Evolutionary conservation across 2,888 invertebrate genomes (phyloP).

Genomic region (Xanthostigma xanthostigma): DNA sequence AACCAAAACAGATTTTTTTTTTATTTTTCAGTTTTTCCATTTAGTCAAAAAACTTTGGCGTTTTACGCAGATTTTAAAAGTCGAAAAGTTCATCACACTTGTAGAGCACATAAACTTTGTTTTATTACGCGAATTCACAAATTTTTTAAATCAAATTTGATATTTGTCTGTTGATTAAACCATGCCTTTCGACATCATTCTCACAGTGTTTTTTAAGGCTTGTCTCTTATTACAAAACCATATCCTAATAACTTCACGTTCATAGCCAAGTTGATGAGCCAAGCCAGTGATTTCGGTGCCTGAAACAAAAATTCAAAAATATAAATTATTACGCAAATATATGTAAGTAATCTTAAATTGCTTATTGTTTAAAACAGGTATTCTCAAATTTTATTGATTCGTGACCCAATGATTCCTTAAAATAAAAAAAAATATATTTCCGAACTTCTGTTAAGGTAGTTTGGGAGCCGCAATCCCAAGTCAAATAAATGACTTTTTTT

Average conservation of each 20-base stretch:
- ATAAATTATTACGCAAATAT: conserved; percentile 9
- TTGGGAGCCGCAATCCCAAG: no score
- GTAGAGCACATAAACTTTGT: conserved; percentile 15
- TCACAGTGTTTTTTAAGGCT: conserved; percentile 92
- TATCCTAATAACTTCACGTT: conserved; percentile 93
- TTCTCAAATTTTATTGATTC: background rate
- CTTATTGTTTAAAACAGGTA: conserved; percentile 3
- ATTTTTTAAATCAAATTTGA: conserved; percentile 8
- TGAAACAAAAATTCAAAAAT: conserved; percentile 28
- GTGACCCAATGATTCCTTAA: no score
- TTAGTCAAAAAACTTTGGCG: conserved; percentile 11
- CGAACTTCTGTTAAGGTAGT: no score
- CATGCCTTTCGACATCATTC: conserved; percentile 84
- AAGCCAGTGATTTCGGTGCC: conserved; percentile 94
- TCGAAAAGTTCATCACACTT: conserved; percentile 34
- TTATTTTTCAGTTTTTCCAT: no score
- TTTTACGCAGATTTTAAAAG: conserved; percentile 27
- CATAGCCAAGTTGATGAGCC: conserved; percentile 90
- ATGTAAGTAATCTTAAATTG: no score
- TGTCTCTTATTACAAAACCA: conserved; percentile 99
- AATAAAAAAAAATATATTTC: no score
- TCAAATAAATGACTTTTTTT: no score
- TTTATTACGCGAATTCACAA: conserved; percentile 14
- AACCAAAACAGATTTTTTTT: no score
- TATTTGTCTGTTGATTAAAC: conserved; percentile 34